A percentile compares a stretch with the other conserved stretches of the same genome.
phyloP scores from a whole-genome alignment of 2,888 invertebrate species.

The Taenaris catops region DNA sequence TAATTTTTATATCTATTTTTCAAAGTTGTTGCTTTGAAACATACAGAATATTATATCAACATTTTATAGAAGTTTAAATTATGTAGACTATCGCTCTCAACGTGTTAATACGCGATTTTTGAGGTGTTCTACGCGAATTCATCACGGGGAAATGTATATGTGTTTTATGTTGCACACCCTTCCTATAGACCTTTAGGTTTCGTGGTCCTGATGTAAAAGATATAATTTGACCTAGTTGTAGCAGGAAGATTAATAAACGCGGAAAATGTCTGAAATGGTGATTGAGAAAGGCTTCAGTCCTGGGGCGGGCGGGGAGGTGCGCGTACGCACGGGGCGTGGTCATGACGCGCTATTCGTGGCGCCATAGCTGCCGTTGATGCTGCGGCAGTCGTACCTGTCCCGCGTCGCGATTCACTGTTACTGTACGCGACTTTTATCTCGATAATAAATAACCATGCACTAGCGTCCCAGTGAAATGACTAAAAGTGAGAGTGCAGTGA shows the following conservation, averaged over 20 bases:
- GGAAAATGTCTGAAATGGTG: slow-evolving; percentile 40
- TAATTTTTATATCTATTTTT: no score
- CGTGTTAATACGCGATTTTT: no score
- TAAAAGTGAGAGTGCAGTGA: slow-evolving; percentile 56
- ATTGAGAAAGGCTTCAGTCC: slow-evolving; percentile 48
- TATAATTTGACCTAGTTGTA: no score
- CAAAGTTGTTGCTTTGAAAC: no score
- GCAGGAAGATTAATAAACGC: slow-evolving; percentile 2
- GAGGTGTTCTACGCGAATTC: no score
- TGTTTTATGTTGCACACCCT: no score
- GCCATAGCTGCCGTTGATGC: slow-evolving; percentile 67
- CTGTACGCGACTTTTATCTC: slow-evolving; percentile 32
- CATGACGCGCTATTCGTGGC: slow-evolving; percentile 31
- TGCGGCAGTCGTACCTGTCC: slow-evolving; percentile 65
- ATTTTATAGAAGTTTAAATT: no score
- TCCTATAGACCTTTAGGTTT: no score
- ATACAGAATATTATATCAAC: no score
- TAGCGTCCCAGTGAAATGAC: slow-evolving; percentile 46
- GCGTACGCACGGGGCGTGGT: slow-evolving; percentile 60
- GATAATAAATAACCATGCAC: slow-evolving; percentile 28
- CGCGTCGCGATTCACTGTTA: slow-evolving; percentile 27
- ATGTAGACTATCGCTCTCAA: no score
- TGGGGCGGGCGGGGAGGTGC: slow-evolving; percentile 57
- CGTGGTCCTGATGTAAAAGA: no score
- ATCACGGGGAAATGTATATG: no score